A percentile compares a stretch with the other conserved stretches of the same genome.
These are phyloP conservation scores for Alviniconcha marisindica DNA, from an alignment of 1,140 invertebrate genomes.

Conservation along the genomic window DNA sequence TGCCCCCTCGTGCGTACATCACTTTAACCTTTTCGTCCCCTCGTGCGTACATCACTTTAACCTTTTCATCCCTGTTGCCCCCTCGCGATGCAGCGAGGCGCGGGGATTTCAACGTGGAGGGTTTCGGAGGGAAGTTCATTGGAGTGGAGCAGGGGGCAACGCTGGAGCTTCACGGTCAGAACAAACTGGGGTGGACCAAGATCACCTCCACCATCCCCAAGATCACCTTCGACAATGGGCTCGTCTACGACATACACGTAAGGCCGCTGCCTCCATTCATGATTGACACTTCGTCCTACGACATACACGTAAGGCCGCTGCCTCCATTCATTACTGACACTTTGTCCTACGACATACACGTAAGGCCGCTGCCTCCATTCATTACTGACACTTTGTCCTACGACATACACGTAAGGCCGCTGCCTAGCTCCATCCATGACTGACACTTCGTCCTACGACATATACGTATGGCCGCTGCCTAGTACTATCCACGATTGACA, in stretches of 20 bases:
- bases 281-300: no score
- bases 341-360: not conserved
- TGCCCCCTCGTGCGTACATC: no score
- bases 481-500: no score
- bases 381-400: no score
- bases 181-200: conserved; percentile 56
- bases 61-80: no score
- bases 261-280: no score
- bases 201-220: conserved; percentile 51
- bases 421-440: no score
- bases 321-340: no score
- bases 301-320: not conserved
- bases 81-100: conserved; percentile 35
- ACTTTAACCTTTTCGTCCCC: no score
- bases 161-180: conserved; percentile 55
- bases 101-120: conserved; percentile 32
- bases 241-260: not conserved
- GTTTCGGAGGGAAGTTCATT: conserved; percentile 53
- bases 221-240: not conserved
- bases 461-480: not conserved
- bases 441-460: no score
- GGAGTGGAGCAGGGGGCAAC: conserved; percentile 49
- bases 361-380: not conserved
- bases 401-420: not conserved
- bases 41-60: no score